Percentiles rank a stretch among this genome's conserved stretches.
These are phyloP conservation scores for Pomacea maculata DNA, from an alignment of 1,140 invertebrate genomes.

Conservation along the genomic window DNA sequence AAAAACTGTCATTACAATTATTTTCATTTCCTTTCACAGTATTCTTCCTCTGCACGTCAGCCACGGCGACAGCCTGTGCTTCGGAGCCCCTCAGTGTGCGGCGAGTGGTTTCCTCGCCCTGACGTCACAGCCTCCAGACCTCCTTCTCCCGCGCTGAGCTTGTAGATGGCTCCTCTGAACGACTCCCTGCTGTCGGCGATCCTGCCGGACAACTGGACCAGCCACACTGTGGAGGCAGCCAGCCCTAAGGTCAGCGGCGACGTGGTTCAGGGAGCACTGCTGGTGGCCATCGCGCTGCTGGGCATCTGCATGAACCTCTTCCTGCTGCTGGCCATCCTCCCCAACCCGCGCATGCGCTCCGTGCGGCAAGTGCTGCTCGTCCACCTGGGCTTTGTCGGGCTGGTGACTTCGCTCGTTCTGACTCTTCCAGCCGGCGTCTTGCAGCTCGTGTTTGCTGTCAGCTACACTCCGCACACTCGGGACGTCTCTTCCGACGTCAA, in stretches of 20 bases:
- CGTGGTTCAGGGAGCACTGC: slow-evolving; percentile 44
- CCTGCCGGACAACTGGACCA: neutral
- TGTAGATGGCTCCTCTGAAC: neutral
- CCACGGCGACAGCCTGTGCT: neutral
- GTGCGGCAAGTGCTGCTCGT: slow-evolving; percentile 56
- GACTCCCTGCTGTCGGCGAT: too few relatives aligned
- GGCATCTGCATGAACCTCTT: slow-evolving; percentile 51
- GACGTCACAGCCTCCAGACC: neutral
- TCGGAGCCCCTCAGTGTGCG: neutral
- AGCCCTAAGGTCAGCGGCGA: neutral
- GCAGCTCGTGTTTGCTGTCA: slow-evolving; percentile 11
- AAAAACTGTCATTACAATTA: neutral
- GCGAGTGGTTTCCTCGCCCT: neutral
- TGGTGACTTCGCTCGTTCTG: slow-evolving; percentile 34
- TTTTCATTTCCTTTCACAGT: neutral
- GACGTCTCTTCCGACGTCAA: too few relatives aligned
- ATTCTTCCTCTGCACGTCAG: neutral
- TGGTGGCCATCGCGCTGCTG: slow-evolving; percentile 45
- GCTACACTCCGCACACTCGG: neutral
- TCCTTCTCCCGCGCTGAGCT: neutral
- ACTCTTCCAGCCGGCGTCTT: slow-evolving; percentile 18
- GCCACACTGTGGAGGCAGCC: neutral
- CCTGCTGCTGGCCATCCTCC: slow-evolving; percentile 55
- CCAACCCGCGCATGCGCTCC: slow-evolving; percentile 52
- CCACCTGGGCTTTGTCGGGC: slow-evolving; percentile 50